Conservation (phyloP, 1,140 invertebrate species). For the Gryon sp. region DNA sequence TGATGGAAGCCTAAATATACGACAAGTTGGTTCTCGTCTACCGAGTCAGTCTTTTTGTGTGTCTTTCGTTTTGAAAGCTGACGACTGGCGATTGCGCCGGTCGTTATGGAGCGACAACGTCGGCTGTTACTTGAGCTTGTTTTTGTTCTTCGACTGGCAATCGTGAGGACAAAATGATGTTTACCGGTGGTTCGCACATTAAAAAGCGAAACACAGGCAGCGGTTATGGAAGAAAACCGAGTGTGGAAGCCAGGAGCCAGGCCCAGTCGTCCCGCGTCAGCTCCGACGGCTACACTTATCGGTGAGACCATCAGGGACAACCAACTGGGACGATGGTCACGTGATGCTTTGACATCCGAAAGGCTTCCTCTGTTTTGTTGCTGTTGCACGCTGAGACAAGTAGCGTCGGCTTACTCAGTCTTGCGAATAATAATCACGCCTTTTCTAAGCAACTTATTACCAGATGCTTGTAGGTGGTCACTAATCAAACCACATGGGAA, state of each 20-base stretch:
- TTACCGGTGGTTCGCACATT: conserved; percentile 79
- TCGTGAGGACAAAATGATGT: conserved; percentile 77
- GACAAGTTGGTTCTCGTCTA: conserved; percentile 22
- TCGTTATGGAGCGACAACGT: conserved; percentile 47
- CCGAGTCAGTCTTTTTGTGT: too few species aligned
- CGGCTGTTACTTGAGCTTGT: neutral
- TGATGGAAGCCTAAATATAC: conserved; percentile 36
- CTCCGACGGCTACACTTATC: conserved; percentile 75
- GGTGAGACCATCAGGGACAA: conserved; percentile 66
- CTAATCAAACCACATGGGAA: conserved; percentile 4
- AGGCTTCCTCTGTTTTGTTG: too few species aligned
- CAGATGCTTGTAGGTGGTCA: conserved; percentile 16
- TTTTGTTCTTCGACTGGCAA: conserved; percentile 14
- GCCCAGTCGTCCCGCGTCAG: conserved; percentile 58
- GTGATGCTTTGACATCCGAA: too few species aligned
- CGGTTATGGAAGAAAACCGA: conserved; percentile 68
- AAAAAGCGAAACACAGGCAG: conserved; percentile 75
- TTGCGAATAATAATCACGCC: conserved; percentile 23
- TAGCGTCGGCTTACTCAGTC: conserved; percentile 7
- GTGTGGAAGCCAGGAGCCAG: conserved; percentile 67
- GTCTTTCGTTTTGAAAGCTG: conserved; percentile 23
- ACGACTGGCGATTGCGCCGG: conserved; percentile 45
- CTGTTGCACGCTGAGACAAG: conserved; percentile 22
- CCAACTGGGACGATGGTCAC: too few species aligned
- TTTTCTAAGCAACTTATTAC: conserved; percentile 4